Evolutionary conservation across 2,113 vertebrate genomes (phyloP), one percentile per base, ranked within the genome.

Genomic region (Lepisosteus osseus): DNA sequence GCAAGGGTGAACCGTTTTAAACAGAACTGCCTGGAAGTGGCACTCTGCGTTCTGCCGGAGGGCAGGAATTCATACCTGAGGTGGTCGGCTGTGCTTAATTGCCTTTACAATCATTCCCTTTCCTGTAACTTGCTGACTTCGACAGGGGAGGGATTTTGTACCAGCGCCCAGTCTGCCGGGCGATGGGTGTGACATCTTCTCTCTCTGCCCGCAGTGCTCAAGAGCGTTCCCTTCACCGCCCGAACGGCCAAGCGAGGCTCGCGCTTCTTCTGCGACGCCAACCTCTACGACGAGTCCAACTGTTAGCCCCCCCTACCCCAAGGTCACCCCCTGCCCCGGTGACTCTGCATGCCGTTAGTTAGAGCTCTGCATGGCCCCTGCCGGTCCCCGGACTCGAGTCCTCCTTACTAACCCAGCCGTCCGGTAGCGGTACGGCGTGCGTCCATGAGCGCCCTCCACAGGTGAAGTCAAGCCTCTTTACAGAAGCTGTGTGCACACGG

Each of bases 161-260:
- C 29, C 86, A 75, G 57, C 3, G 45, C 9, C 9, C 45, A 15
- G 47, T 85, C 79, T 85, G 75, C 79, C 86, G 77, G 83, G 83
- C 84, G 43, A 70, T 61, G 80, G 80, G 72, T 82, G 77, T 91
- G 75, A 92, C 89, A 94, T 83, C 69, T 88, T 91, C 87, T 90
- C 79, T 90, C 71, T 86, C 82, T 90, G 86, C 84, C 86, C 43
- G 66, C 95, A 96, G 97, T 95, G 81, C 87, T 98, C 94, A 98
- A 98, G 96, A 98, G 96, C 77, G 96, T 97, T 80, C 96, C 96
- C 83, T 98, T 98, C 93, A 97, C 95, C 79, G 97, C 96, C 85
- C 96, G 96, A 87, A 97, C 95, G 77, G 96, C 96, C 92, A 98
- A 98, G 91, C 92, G 97, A 83, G 94, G 96, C 88, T 98, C 96